Evolutionary conservation across 1,140 invertebrate genomes (phyloP).

Genomic region (Aphidius ervi): DNA sequence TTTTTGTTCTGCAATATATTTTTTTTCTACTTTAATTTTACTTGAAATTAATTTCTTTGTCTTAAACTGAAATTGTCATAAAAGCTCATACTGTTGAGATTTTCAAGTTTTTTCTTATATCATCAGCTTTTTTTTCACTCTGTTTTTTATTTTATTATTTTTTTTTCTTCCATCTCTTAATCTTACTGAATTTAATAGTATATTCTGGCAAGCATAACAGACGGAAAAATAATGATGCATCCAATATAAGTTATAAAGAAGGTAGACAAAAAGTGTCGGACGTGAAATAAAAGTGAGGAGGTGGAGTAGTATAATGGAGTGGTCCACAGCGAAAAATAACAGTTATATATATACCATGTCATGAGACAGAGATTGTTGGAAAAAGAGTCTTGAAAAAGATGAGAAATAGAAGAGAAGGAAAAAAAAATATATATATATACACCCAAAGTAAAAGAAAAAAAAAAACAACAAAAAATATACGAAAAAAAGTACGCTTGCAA

Average conservation of each 20-base stretch:
- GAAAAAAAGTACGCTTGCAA: constrained; percentile 35
- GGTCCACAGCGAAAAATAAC: constrained; percentile 45
- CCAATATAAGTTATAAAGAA: constrained; percentile 43
- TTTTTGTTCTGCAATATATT: no score
- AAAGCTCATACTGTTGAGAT: no score
- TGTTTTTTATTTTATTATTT: no score
- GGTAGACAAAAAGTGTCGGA: no score
- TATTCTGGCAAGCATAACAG: not conserved
- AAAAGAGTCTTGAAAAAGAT: constrained; percentile 13
- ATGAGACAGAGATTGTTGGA: constrained; percentile 8
- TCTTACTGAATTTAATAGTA: not conserved
- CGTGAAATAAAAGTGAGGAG: constrained; percentile 26
- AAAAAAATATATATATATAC: constrained; percentile 5
- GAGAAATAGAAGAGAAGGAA: constrained; percentile 9
- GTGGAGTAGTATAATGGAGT: constrained; percentile 37
- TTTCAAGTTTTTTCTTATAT: no score
- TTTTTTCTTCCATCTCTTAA: no score
- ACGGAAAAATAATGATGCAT: constrained; percentile 46
- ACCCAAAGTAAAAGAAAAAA: constrained; percentile 12
- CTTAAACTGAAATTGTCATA: no score
- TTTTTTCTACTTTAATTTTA: no score
- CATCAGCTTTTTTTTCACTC: no score
- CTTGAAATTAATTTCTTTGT: no score
- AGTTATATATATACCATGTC: constrained; percentile 33
- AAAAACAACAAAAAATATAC: constrained; percentile 30